Percentiles rank a stretch among this genome's conserved stretches.
Evolutionary conservation across 35 echinoderm and acorn worm genomes (phyloP).

Genomic region (Apostichopus japonicus): DNA sequence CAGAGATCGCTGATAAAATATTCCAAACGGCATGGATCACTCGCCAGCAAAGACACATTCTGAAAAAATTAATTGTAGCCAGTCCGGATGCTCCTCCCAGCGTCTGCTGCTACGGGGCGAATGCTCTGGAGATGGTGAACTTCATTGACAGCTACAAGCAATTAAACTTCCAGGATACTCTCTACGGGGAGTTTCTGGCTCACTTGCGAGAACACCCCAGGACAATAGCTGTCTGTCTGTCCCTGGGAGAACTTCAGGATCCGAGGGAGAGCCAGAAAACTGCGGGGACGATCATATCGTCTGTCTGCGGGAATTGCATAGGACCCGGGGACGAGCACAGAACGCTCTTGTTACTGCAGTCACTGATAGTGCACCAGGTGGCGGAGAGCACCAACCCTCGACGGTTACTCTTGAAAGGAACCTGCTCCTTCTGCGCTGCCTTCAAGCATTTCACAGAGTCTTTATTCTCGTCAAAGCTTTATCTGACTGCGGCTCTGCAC

Average conservation of each 20-base stretch:
- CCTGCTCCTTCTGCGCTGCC: constrained; percentile 76
- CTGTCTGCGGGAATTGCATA: constrained; percentile 88
- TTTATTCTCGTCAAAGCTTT: constrained; percentile 81
- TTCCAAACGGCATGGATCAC: constrained; percentile 90
- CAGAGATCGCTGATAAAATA: constrained; percentile 73
- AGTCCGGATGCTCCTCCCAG: constrained; percentile 73
- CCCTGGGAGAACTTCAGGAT: constrained; percentile 67
- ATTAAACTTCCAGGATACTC: constrained; percentile 73
- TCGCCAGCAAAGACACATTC: constrained; percentile 86
- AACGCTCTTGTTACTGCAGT: constrained; percentile 76
- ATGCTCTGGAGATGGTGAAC: constrained; percentile 79
- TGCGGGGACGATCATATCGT: constrained; percentile 76
- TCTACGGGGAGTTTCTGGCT: constrained; percentile 84
- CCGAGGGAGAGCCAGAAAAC: constrained; percentile 36
- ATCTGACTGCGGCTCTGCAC: constrained; percentile 94
- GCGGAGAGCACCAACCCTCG: constrained; percentile 80
- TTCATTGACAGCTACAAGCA: constrained; percentile 90
- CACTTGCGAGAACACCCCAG: constrained; percentile 78
- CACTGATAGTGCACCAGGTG: constrained; percentile 80
- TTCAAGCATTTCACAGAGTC: constrained; percentile 91
- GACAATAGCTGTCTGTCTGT: constrained; percentile 67
- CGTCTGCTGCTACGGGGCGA: constrained; percentile 88
- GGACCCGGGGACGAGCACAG: constrained; percentile 83
- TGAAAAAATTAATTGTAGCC: constrained; percentile 78
- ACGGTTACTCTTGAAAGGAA: constrained; percentile 74